Conservation (phyloP, 2,888 invertebrate species). For the Pristionchus entomophagus region DNA sequence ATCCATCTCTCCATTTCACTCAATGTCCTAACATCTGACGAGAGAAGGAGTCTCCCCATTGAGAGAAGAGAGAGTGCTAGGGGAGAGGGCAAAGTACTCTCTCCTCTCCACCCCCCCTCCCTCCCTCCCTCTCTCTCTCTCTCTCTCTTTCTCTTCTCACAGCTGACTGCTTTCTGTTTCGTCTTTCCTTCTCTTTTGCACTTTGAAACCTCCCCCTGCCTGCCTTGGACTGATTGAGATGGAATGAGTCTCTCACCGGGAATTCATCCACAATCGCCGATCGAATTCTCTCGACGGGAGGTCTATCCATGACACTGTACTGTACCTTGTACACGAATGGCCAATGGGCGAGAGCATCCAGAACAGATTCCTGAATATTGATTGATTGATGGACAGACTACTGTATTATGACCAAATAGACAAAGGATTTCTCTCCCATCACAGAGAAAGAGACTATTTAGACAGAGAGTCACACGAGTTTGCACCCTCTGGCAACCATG, state of each 20-base stretch:
- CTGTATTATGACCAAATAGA: not conserved
- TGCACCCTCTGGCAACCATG: not conserved
- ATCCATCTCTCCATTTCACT: not conserved
- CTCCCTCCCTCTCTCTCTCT: not conserved
- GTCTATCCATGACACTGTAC: not conserved
- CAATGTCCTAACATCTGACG: not conserved
- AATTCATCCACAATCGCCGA: constrained; percentile 14
- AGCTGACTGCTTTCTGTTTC: constrained; percentile 39
- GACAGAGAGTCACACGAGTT: constrained; percentile 1
- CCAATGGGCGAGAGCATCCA: constrained; percentile 43
- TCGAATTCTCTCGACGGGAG: not conserved
- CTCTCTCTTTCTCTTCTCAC: not conserved
- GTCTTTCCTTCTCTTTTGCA: not conserved
- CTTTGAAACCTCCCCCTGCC: not conserved
- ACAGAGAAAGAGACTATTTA: not conserved
- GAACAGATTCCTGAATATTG: not conserved
- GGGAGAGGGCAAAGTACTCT: not conserved
- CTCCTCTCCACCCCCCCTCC: not conserved
- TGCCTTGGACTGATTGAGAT: not conserved
- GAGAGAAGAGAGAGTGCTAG: not conserved
- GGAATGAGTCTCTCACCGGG: constrained; percentile 4
- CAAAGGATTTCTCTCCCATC: not conserved
- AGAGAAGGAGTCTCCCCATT: not conserved
- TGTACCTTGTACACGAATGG: constrained; percentile 44
- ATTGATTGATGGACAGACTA: not conserved